phyloP scores from a whole-genome alignment of 2,113 vertebrate species.

The Spermophilus dauricus region DNA sequence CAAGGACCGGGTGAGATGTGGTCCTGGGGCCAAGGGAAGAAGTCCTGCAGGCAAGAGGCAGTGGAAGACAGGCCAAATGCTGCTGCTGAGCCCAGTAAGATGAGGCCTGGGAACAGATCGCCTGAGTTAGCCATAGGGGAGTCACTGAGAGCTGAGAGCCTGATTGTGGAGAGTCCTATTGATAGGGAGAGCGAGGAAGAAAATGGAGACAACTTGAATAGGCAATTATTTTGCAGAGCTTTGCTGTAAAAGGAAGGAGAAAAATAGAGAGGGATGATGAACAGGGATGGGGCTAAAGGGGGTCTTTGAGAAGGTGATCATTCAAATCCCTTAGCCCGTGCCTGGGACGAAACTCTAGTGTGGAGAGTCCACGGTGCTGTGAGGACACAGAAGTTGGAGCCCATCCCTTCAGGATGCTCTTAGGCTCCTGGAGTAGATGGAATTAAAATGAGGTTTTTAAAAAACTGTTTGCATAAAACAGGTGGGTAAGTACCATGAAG shows the following conservation, averaged over 20 bases:
- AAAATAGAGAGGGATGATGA: not conserved
- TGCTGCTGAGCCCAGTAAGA: not conserved
- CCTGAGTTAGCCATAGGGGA: not conserved
- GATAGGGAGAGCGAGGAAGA: not conserved
- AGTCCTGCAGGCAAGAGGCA: not conserved
- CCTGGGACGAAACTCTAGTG: not conserved
- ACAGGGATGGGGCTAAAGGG: not conserved
- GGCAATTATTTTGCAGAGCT: not conserved
- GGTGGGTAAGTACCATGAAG: not conserved
- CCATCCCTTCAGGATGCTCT: not conserved
- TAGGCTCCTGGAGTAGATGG: not conserved
- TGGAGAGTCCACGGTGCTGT: not conserved
- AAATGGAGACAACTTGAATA: not conserved
- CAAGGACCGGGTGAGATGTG: not conserved
- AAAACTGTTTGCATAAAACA: not conserved
- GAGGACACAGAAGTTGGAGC: not conserved
- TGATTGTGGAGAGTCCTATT: accelerated
- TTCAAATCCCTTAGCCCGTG: not conserved
- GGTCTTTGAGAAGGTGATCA: not conserved
- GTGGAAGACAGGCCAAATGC: not conserved
- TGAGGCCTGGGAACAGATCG: not conserved
- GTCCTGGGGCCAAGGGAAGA: not conserved
- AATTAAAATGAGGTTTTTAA: not conserved
- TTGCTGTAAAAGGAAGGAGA: not conserved
- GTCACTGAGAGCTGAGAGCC: not conserved